These are phyloP conservation scores for Scrobipalpa costella DNA, from an alignment of 2,888 invertebrate genomes.

Conservation along the genomic window DNA sequence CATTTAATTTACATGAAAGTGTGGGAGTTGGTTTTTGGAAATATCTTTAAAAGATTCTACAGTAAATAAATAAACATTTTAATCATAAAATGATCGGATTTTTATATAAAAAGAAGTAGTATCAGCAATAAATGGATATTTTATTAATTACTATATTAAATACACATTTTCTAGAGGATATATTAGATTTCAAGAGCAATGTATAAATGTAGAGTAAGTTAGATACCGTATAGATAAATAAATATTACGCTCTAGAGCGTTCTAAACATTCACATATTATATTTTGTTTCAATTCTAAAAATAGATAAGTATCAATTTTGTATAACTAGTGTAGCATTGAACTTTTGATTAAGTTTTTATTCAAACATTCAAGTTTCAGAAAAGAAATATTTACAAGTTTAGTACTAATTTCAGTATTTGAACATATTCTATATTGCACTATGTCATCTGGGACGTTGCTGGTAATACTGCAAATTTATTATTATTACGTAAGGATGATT, in stretches of 20 bases:
- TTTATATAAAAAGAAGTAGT: conserved; percentile 16
- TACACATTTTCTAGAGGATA: conserved; percentile 1
- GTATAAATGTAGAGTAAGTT: conserved; percentile 4
- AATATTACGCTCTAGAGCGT: background rate
- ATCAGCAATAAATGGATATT: conserved; percentile 10
- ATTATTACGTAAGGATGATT: no score
- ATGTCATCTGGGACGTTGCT: no score
- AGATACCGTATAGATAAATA: background rate
- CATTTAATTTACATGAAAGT: conserved; percentile 29
- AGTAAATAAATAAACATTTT: background rate
- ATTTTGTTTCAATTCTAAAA: conserved; percentile 13
- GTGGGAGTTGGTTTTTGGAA: conserved; percentile 19
- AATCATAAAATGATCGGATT: background rate
- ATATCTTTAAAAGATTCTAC: conserved; percentile 20
- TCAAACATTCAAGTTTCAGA: conserved; percentile 10
- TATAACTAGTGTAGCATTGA: background rate
- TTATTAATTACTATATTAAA: conserved; percentile 1
- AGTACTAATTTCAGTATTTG: background rate
- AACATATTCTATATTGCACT: background rate
- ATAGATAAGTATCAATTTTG: background rate
- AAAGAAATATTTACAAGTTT: conserved; percentile 1
- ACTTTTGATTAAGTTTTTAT: background rate
- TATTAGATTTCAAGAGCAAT: conserved; percentile 8
- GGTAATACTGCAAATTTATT: no score
- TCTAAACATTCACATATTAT: conserved; percentile 9